Base-by-base conservation (phyloP, 2,113 vertebrate genomes). In the Strix aluco region DNA sequence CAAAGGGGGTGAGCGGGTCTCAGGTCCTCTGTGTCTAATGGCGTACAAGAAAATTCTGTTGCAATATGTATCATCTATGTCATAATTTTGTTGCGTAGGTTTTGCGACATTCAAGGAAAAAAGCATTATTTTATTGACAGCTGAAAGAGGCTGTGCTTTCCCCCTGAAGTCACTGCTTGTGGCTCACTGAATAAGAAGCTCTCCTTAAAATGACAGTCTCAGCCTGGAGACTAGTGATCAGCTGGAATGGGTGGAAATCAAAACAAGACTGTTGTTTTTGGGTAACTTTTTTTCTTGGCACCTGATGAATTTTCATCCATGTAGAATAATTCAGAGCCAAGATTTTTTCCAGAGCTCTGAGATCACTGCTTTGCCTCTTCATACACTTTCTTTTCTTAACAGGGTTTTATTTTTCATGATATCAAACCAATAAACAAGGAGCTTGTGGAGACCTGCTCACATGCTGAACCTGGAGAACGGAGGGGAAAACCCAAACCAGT, bases 401-500 rank as follows among this genome's bases (percentile, higher is more conserved):
- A 81, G 17, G 7, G 30, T 86, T 91, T 82, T 89, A 55, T 74
- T 82, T 91, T 95, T 85, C 11, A 2, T 67, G 16, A 89, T 92
- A 86, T 66, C 71, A 92, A 87, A 70, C 71, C 86, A 90, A 29
- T 79, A 86, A 92, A 36, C 4, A 1, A 82, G 70, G 49, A 92
- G 90, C 96, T 93, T 97, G 97, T 96, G 91, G 81, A 97, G 89
- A 97, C 96, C 86, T 97, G 97, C 63, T 94, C 81, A 63, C 51
- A 62, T 1, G 10, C 9, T 86, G 81, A 95, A 92, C 74, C 46
- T 83, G 49, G 78, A 92, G 78, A 96, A 74, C 7, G 1, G 83
- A 93, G 94, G 94, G 94, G 91, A 96, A 96, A 97, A 95, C 92
- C 94, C 96, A 94, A 90, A 95, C 85, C 73, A 92, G 91, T 84